Evolutionary conservation across 2,113 vertebrate species (phyloP).

Genomic region (Anolis sagrei): DNA sequence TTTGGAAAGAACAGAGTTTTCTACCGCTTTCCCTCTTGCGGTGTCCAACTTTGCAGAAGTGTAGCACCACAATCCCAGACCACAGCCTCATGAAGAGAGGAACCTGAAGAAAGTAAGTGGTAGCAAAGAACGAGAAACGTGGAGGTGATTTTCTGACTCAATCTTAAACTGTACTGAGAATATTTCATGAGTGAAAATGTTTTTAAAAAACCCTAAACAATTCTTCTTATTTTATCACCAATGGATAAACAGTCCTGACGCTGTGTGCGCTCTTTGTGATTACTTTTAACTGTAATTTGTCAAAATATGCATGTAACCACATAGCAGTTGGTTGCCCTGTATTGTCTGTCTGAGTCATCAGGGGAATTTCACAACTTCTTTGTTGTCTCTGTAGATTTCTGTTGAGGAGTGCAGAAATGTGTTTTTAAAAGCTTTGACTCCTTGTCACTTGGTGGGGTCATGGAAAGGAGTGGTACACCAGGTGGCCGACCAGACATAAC

Average conservation of each 20-base stretch:
- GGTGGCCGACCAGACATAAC: not conserved
- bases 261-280: no score
- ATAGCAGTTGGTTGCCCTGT: not conserved
- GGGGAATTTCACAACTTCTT: not conserved
- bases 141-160: not conserved
- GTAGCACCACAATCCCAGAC: no score
- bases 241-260: not conserved
- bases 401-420: not conserved
- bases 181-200: slow-evolving; percentile 50
- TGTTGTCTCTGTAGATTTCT: not conserved
- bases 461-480: not conserved
- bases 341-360: not conserved
- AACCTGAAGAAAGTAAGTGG: slow-evolving; percentile 23
- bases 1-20: slow-evolving; percentile 34
- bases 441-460: not conserved
- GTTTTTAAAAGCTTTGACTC: not conserved
- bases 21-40: not conserved
- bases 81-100: slow-evolving; percentile 10
- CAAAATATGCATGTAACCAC: not conserved
- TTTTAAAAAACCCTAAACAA: not conserved
- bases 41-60: not conserved
- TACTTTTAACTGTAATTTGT: not conserved
- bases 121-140: slow-evolving; percentile 14
- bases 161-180: slow-evolving; percentile 17
- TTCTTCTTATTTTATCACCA: no score